Base-by-base conservation (phyloP, 2,113 vertebrate genomes). In the Athene noctua region DNA sequence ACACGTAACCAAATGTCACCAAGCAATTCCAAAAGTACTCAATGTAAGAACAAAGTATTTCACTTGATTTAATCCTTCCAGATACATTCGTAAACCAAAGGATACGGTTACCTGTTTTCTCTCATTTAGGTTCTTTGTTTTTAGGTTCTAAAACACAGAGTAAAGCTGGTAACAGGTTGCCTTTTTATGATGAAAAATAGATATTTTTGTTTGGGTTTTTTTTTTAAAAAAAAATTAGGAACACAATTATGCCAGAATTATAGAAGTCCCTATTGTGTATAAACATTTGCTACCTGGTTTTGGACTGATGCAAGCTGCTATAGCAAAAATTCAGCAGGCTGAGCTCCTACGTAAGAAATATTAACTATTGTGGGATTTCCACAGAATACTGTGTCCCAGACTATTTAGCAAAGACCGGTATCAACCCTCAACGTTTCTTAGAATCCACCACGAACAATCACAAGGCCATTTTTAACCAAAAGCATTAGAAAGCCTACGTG, bases 401-500 rank as follows among this genome's bases (percentile, higher is more conserved):
- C 16, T 54, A 5, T 21, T 78, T 7, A 93, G 29, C 42, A 68
- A 82, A 80, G 20, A 61, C 18, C 11, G 13, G 34, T 46, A 22
- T 25, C 15, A 80, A 29, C 8, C 38, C 52, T 26, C 61, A 80
- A 1, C 10, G 7, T 38, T 74, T 93, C 54, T 75, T 11, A n/a
- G 49, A 66, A 14, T 6, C 7, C 30, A 40, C 6, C 27, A 42
- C 0, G 2, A 78, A 58, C 5, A 16, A 78, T 15, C 47, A 66
- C 2, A 47, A 34, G 18, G 20, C 15, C 26, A 1, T 63, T 91
- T 55, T 79, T 30, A 80, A 67, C 15, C 32, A n/a, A 75, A 79
- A 74, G 14, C 7, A 2, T 63, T 18, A 11, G 8, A 80, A 82
- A 72, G 25, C 11, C 34, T 26, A 16, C 0, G 0, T 2, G 27